A percentile compares a stretch with the other conserved stretches of the same genome.
Conservation (phyloP, 2,888 invertebrate genomes). For the Chrysomela aeneicollis region DNA sequence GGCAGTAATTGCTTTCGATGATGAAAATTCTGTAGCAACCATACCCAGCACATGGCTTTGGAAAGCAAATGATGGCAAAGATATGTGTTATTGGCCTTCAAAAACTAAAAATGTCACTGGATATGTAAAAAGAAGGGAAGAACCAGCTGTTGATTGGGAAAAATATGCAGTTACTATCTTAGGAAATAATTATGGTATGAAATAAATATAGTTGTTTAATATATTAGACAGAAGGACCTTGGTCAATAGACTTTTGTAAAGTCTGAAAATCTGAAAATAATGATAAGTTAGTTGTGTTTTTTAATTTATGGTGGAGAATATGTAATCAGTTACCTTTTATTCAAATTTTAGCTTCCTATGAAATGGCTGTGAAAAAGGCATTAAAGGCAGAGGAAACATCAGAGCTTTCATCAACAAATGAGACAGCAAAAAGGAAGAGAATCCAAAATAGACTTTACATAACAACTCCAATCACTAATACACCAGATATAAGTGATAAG, state of each 20-base stretch:
- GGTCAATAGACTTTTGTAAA: slow-evolving; percentile 3
- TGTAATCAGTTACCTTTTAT: slow-evolving; percentile 14
- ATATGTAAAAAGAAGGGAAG: slow-evolving; percentile 26
- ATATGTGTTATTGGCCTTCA: slow-evolving; percentile 30
- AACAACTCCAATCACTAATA: slow-evolving; percentile 23
- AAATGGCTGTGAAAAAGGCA: slow-evolving; percentile 25
- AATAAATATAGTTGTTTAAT: slow-evolving; percentile 5
- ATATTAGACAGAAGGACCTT: no score
- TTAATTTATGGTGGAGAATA: slow-evolving; percentile 24
- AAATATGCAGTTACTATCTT: slow-evolving; percentile 29
- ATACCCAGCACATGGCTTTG: slow-evolving; percentile 28
- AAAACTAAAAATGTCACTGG: slow-evolving; percentile 29
- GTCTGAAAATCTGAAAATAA: slow-evolving; percentile 25
- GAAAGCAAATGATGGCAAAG: slow-evolving; percentile 22
- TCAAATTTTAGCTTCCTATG: slow-evolving; percentile 26
- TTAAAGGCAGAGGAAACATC: slow-evolving; percentile 27
- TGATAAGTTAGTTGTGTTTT: slow-evolving; percentile 19
- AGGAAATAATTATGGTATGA: slow-evolving; percentile 27
- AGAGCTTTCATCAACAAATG: slow-evolving; percentile 26
- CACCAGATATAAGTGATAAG: slow-evolving; percentile 22
- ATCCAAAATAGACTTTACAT: slow-evolving; percentile 21
- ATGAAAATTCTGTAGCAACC: slow-evolving; percentile 26
- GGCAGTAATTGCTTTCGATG: slow-evolving; percentile 28
- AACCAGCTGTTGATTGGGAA: slow-evolving; percentile 25
- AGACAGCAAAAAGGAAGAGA: slow-evolving; percentile 25